Base-by-base conservation (phyloP, 2,797 vertebrate genomes). In the Malurus leucopterus region DNA sequence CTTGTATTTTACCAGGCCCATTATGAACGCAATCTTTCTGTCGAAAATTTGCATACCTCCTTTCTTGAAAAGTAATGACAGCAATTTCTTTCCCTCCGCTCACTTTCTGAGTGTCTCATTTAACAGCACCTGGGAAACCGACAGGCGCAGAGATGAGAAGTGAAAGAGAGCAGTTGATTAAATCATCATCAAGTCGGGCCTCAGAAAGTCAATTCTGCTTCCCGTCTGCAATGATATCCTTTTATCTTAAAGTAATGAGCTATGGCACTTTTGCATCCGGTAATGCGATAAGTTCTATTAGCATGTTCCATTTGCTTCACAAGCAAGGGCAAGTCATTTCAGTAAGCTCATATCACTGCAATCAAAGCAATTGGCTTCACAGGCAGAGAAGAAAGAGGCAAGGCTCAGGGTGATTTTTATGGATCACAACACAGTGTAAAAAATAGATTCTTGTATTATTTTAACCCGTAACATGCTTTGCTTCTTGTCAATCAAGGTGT, bases 191-290 rank as follows among this genome's bases (percentile, higher is more conserved):
- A 99, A 99, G 98, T 98, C 98, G 97, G 97, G 97, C 98, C 98
- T 97, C 98, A 98, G 98, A 99, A 99, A 99, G 99, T 99, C 99
- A 99, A 99, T 99, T 99, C 99, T 99, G 99, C 98, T 99, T 96
- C 98, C 99, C 98, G 98, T 99, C 99, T 98, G 98, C 98, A 99
- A 98, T 99, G 98, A 99, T 99, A 99, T 99, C 98, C 99, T 99
- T 99, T 99, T 99, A 99, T 99, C 98, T 99, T 99, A 98, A 98
- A 98, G 98, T 99, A 99, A 99, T 99, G 98, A 99, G 99, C 99
- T 99, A 98, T 99, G 99, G 98, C 99, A 99, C 98, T 99, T 99
- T 98, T 98, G 98, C 98, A 98, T 98, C 97, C 98, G 98, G 98
- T 99, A 99, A 99, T 99, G 98, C 98, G 98, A 98, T 99, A 98